phyloP scores from a whole-genome alignment of 2,797 vertebrate genomes.

The Calcarius lapponicus region DNA sequence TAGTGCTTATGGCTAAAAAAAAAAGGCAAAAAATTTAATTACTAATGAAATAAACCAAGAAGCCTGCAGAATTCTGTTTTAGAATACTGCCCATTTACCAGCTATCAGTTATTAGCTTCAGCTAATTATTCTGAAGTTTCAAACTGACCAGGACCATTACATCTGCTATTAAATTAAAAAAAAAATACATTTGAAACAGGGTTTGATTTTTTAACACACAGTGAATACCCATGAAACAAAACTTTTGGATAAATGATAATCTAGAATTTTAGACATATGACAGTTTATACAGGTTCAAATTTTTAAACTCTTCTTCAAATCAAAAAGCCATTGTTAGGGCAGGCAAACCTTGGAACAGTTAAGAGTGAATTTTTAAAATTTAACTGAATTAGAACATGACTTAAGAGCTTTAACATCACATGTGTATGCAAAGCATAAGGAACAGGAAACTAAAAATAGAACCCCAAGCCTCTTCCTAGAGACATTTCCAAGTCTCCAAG shows the following conservation, averaged over 20 bases:
- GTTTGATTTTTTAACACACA: background rate
- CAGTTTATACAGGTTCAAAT: background rate
- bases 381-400: background rate
- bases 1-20: background rate
- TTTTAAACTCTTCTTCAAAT: background rate
- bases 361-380: background rate
- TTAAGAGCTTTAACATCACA: background rate
- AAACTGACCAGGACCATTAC: background rate
- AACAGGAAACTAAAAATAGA: conserved; percentile 22
- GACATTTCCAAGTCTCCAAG: background rate
- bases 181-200: background rate
- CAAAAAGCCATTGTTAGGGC: background rate
- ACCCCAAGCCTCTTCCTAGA: background rate
- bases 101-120: background rate
- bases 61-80: background rate
- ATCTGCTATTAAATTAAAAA: background rate
- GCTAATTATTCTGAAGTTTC: background rate
- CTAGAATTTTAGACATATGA: background rate
- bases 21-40: background rate
- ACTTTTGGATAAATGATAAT: background rate
- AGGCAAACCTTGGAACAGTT: background rate
- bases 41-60: background rate
- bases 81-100: background rate
- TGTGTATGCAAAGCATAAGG: background rate
- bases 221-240: background rate